phyloP scores from a whole-genome alignment of 2,797 vertebrate genomes.

The Siniperca undulata region DNA sequence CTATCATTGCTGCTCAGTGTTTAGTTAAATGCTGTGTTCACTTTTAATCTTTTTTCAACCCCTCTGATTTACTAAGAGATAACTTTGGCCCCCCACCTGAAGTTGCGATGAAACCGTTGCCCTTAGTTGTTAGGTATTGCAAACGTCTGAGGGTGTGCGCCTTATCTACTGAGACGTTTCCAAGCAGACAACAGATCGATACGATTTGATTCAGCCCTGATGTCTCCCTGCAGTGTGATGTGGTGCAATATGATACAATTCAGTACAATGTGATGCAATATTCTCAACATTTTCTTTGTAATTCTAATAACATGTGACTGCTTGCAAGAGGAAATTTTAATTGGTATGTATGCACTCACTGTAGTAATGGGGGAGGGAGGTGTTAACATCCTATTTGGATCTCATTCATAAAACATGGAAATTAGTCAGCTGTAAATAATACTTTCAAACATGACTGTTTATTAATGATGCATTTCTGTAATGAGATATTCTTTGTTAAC shows the following conservation, averaged over 20 bases:
- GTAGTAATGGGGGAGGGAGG: neutral
- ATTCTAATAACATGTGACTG: conserved; percentile 18
- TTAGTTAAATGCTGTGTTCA: neutral
- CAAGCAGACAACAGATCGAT: conserved; percentile 66
- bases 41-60: conserved; percentile 7
- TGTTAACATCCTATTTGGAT: conserved; percentile 9
- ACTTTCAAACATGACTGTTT: neutral
- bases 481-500: conserved; percentile 17
- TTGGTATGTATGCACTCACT: conserved; percentile 2
- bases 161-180: conserved; percentile 52
- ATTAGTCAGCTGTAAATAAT: conserved; percentile 33
- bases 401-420: conserved; percentile 46
- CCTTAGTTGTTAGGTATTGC: conserved; percentile 55
- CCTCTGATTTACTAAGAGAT: conserved; percentile 24
- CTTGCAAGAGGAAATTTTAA: conserved; percentile 20
- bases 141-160: conserved; percentile 30
- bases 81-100: conserved; percentile 9
- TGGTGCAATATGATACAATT: conserved; percentile 42
- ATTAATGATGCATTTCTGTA: conserved; percentile 20
- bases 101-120: conserved; percentile 50
- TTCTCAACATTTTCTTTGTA: neutral
- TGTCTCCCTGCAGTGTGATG: conserved; percentile 39
- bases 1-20: neutral
- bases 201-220: conserved; percentile 47
- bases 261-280: conserved; percentile 30